These are phyloP conservation scores for Pogonognathellus flavescens DNA, from an alignment of 1,140 invertebrate species.

Conservation along the genomic window DNA sequence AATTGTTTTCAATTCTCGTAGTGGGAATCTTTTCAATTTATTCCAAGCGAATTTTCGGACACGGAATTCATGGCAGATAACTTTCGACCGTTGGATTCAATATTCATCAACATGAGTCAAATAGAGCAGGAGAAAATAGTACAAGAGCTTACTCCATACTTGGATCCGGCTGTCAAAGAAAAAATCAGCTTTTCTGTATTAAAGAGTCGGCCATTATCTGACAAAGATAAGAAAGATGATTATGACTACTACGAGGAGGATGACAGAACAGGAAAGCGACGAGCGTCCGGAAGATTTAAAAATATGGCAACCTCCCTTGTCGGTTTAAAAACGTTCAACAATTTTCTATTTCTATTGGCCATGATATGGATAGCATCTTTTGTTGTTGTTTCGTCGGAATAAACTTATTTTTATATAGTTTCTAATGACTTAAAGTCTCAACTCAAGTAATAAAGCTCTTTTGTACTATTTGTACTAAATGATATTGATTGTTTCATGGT, in stretches of 20 bases:
- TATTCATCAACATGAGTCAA: background rate
- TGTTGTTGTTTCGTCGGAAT: too few species aligned
- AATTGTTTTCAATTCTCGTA: background rate
- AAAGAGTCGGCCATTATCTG: background rate
- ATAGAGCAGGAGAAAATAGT: background rate
- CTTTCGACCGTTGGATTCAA: constrained; percentile 3
- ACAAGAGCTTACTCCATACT: background rate
- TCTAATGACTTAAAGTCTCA: too few species aligned
- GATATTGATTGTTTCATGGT: too few species aligned
- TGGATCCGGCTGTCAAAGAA: background rate
- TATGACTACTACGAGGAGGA: constrained; percentile 38
- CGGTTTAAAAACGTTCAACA: too few species aligned
- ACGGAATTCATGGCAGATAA: constrained; percentile 1
- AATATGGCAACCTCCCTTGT: too few species aligned
- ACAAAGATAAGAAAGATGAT: constrained; percentile 5
- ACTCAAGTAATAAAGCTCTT: too few species aligned
- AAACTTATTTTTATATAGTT: too few species aligned
- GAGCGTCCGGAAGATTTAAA: too few species aligned
- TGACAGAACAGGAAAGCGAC: too few species aligned
- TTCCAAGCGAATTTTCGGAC: constrained; percentile 23
- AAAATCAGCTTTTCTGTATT: background rate
- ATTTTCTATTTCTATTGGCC: too few species aligned
- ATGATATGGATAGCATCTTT: too few species aligned
- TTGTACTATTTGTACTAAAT: too few species aligned
- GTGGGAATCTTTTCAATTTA: background rate